Conservation (phyloP, 2,797 vertebrate genomes). For the Pseudomugil tenellus region DNA sequence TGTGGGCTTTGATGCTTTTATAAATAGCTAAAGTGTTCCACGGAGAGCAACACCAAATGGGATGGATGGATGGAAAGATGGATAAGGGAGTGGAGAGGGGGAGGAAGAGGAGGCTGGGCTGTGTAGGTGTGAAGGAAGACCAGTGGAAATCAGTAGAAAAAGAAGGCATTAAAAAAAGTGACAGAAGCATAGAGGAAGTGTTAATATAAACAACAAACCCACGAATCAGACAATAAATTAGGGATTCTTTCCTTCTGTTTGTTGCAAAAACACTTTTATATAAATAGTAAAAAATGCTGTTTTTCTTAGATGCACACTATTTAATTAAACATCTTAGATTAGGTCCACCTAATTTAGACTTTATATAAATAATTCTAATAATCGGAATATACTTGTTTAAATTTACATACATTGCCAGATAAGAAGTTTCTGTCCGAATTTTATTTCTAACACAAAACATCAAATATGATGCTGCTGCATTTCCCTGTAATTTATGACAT, state of each 20-base stretch:
- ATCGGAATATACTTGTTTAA: too few relatives aligned
- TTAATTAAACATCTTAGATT: neutral
- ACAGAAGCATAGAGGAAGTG: slow-evolving; percentile 25
- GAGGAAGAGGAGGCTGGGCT: slow-evolving; percentile 33
- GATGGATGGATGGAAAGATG: slow-evolving; percentile 31
- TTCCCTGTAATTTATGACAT: too few relatives aligned
- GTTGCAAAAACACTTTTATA: neutral
- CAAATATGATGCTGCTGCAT: too few relatives aligned
- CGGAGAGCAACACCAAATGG: slow-evolving; percentile 71
- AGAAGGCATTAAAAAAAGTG: slow-evolving; percentile 45
- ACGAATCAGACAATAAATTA: slow-evolving; percentile 13
- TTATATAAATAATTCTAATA: too few relatives aligned
- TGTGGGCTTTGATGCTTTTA: slow-evolving; percentile 79
- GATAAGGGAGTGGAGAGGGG: slow-evolving; percentile 14
- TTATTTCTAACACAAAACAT: too few relatives aligned
- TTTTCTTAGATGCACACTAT: neutral
- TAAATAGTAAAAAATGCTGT: neutral
- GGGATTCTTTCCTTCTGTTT: neutral
- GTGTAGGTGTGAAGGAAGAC: slow-evolving; percentile 67
- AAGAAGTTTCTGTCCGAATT: too few relatives aligned
- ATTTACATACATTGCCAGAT: too few relatives aligned
- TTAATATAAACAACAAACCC: slow-evolving; percentile 22
- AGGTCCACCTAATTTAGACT: too few relatives aligned
- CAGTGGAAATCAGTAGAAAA: slow-evolving; percentile 43
- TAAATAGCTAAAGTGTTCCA: slow-evolving; percentile 80